Conservation (phyloP, 2,888 invertebrate species). For the Chaitophorus viminalis region DNA sequence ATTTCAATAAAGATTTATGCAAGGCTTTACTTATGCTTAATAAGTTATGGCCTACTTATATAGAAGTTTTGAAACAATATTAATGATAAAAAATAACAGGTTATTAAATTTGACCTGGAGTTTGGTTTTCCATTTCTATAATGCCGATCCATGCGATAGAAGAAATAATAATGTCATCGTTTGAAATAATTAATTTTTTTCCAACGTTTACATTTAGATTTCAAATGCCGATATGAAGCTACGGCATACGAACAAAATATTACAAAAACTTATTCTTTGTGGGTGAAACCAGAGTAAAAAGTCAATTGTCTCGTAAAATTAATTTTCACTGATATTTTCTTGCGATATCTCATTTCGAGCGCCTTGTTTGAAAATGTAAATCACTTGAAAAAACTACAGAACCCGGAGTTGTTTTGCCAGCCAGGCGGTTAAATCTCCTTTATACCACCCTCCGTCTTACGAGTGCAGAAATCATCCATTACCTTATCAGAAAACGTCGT, state of each 20-base stretch:
- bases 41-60: too few relatives aligned
- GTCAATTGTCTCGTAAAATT: slow-evolving; percentile 37
- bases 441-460: background rate
- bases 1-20: too few relatives aligned
- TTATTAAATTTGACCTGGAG: too few relatives aligned
- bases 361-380: slow-evolving; percentile 23
- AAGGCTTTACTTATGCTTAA: too few relatives aligned
- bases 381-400: background rate
- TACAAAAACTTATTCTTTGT: background rate
- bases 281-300: background rate
- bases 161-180: too few relatives aligned
- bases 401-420: slow-evolving; percentile 37
- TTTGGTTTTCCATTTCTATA: too few relatives aligned
- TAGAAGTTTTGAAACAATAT: too few relatives aligned
- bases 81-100: too few relatives aligned
- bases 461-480: slow-evolving; percentile 47
- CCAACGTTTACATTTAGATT: background rate
- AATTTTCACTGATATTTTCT: slow-evolving; percentile 41
- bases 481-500: slow-evolving; percentile 57
- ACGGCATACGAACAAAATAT: background rate
- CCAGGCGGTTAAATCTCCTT: slow-evolving; percentile 27
- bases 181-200: background rate
- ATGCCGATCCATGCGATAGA: too few relatives aligned
- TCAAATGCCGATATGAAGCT: background rate
- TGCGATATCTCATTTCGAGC: slow-evolving; percentile 7